These are phyloP conservation scores for Noctua pronuba DNA, from an alignment of 2,888 invertebrate species.

Conservation along the genomic window DNA sequence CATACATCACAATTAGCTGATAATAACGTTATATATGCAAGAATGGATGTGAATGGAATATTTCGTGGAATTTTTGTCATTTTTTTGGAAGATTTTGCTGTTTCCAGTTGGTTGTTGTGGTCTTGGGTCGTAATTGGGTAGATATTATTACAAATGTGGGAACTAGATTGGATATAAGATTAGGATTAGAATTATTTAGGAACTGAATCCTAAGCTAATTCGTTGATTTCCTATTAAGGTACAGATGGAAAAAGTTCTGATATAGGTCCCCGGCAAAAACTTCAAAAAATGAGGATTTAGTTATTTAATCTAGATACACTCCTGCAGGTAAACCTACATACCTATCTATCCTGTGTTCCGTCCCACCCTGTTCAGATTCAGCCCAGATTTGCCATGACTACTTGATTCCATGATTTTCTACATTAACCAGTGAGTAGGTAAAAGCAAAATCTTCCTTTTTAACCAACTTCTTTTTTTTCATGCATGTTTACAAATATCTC, in stretches of 20 bases:
- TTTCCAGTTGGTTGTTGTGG: not conserved
- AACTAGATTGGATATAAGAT: not conserved
- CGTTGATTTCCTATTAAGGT: not conserved
- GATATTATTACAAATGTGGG: not conserved
- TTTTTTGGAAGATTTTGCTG: slow-evolving; percentile 17
- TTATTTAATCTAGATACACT: not conserved
- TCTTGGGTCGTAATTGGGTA: not conserved
- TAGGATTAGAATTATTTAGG: not conserved
- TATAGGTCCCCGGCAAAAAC: no score
- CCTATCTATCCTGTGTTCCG: not conserved
- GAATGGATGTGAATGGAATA: slow-evolving; percentile 40
- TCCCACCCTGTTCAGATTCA: no score
- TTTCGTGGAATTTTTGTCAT: slow-evolving; percentile 21
- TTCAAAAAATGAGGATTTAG: not conserved
- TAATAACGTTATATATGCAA: slow-evolving; percentile 43
- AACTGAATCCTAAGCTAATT: not conserved
- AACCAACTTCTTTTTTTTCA: no score
- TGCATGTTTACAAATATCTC: no score
- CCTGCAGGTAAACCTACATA: not conserved
- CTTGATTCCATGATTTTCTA: not conserved
- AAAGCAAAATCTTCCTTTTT: not conserved
- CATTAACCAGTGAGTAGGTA: not conserved
- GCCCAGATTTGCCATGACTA: not conserved
- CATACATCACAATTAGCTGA: slow-evolving; percentile 53
- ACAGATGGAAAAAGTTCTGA: not conserved